Evolutionary conservation across 1,140 invertebrate species (phyloP), one percentile per base, ranked within the genome.

Genomic region (Hormaphis cornu): DNA sequence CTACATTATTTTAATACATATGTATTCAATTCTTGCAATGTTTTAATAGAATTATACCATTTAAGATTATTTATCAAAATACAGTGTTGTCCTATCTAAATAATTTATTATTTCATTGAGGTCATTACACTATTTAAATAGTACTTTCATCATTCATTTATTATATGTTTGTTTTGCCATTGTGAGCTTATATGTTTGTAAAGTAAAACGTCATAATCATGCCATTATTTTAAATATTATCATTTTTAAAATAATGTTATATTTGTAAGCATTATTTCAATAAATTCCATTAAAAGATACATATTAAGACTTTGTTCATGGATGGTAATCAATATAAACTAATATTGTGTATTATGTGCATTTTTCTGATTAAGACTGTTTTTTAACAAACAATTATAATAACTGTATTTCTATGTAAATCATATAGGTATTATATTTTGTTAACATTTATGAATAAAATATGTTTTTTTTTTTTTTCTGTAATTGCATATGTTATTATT

Each of bases 31-130:
- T 37, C 16, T 58, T 58, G 20, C 40, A 40, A 58, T 58, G 33
- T 58, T 40, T 58, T 24, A 40, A 58, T 58, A 24, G n/a, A 58
- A 58, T 37, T 37, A 40, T 58, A 37, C 37, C 54, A 40, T 58
- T 58, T 58, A 58, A 58, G 54, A 58, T 58, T 58, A 58, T 58
- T 58, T 58, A 58, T 20, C 28, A 18, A 33, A 56, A 56, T 37
- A 16, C 22, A 37, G 2, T 56, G 37, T 56, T 35, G 28, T 56
- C 16, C 53, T 16, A 24, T 58, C 40, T 16, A 58, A 56, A 40
- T 58, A 33, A 42, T n/a, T 12, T 5, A 48, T 9, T 48, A 48
- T 48, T 54, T 56, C 8, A 22, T 16, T 58, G 8, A 56, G 12
- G 12, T 8, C 33, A 24, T 40, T 30, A 28, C 26, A n/a, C n/a